Conservation (phyloP, 92 coral and sea anemone genomes). For the Palythoa heliodiscus region DNA sequence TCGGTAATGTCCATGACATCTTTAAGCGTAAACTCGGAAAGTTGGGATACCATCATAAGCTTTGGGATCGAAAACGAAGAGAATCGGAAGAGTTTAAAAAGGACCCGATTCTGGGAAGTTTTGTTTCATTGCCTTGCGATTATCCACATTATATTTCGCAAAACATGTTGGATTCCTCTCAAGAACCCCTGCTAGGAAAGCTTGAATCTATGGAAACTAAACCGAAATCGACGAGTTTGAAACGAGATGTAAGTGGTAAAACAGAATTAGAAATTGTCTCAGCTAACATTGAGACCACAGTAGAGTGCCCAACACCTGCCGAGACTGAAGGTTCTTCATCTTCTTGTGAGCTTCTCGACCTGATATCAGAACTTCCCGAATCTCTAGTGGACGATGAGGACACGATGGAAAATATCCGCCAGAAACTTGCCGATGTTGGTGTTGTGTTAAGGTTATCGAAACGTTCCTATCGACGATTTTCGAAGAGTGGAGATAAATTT, state of each 20-base stretch:
- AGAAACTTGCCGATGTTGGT: conserved; percentile 76
- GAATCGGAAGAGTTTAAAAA: conserved; percentile 24
- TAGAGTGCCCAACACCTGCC: conserved; percentile 63
- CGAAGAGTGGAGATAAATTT: conserved; percentile 77
- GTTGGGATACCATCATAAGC: conserved; percentile 65
- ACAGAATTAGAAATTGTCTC: neutral
- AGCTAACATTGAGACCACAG: conserved; percentile 53
- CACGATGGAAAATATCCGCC: conserved; percentile 69
- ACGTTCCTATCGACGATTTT: conserved; percentile 75
- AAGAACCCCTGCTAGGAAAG: neutral
- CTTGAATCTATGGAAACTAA: neutral
- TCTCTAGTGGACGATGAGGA: conserved; percentile 87
- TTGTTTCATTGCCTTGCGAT: conserved; percentile 57
- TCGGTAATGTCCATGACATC: conserved; percentile 48
- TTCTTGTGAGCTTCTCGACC: conserved; percentile 59
- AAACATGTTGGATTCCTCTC: conserved; percentile 12
- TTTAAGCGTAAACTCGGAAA: conserved; percentile 73
- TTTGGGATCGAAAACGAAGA: conserved; percentile 55
- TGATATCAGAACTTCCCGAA: conserved; percentile 81
- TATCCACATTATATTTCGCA: conserved; percentile 33
- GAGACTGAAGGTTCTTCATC: conserved; percentile 27
- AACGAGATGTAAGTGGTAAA: neutral
- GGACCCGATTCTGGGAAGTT: conserved; percentile 54
- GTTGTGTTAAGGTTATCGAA: conserved; percentile 73
- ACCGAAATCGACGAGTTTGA: neutral